Conservation (phyloP, 1,140 invertebrate species). For the Adelges cooleyi region DNA sequence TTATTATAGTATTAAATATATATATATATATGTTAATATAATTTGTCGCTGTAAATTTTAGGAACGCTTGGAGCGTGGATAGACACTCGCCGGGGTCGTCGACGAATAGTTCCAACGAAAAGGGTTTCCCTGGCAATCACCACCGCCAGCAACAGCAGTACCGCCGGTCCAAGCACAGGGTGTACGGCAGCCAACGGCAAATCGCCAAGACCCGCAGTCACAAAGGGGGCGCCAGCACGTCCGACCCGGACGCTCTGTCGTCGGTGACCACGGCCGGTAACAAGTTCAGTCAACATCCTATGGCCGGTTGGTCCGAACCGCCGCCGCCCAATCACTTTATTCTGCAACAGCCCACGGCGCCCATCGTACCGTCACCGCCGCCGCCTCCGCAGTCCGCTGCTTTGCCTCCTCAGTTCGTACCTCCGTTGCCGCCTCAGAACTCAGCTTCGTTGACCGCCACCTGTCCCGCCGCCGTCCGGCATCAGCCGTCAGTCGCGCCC, state of each 20-base stretch:
- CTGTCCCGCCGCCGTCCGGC: conserved; percentile 44
- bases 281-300: background rate
- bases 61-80: conserved; percentile 10
- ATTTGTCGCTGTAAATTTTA: no score
- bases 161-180: background rate
- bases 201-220: background rate
- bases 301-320: background rate
- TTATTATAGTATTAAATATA: no score
- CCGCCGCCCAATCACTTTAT: background rate
- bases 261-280: background rate
- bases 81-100: conserved; percentile 9
- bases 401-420: background rate
- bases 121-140: background rate
- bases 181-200: conserved; percentile 9
- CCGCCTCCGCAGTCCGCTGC: background rate
- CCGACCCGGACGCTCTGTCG: conserved; percentile 5
- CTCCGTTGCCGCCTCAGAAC: conserved; percentile 4
- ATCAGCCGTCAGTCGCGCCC: background rate
- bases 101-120: conserved; percentile 22
- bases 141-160: background rate
- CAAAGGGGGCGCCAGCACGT: background rate
- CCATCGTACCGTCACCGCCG: background rate
- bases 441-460: conserved; percentile 45
- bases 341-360: background rate
- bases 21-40: no score